phyloP scores from a whole-genome alignment of 2,113 vertebrate species.

The Leptosomus discolor region DNA sequence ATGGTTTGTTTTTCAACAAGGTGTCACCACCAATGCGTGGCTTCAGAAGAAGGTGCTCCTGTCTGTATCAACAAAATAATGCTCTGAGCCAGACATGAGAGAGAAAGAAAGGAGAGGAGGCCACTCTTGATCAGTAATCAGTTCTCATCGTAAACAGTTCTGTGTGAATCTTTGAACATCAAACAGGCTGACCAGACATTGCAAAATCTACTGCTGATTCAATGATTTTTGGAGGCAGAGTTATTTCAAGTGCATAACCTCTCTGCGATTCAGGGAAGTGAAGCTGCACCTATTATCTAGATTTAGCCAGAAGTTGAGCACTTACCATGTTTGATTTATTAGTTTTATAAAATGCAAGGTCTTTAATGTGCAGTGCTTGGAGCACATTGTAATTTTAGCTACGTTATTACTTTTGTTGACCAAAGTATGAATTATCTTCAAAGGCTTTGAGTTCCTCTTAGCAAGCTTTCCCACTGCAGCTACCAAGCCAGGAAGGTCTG shows the following conservation, averaged over 20 bases:
- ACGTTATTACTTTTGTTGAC: conserved; percentile 69
- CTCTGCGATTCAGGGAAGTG: background rate
- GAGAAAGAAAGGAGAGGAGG: background rate
- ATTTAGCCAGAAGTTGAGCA: conserved; percentile 30
- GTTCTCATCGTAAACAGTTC: background rate
- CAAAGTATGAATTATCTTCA: conserved; percentile 75
- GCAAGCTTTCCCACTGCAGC: conserved; percentile 53
- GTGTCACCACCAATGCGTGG: fast-evolving
- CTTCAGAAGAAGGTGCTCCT: background rate
- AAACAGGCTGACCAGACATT: background rate
- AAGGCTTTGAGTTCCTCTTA: conserved; percentile 65
- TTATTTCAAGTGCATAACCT: background rate
- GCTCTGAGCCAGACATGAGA: background rate
- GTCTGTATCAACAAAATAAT: background rate
- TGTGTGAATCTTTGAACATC: background rate
- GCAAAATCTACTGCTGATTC: background rate
- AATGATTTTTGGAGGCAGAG: background rate
- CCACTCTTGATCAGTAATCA: background rate
- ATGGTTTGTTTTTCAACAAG: background rate
- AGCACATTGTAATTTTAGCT: conserved; percentile 62
- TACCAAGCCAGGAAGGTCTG: conserved; percentile 41
- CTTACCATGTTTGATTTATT: conserved; percentile 68
- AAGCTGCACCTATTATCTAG: conserved; percentile 28
- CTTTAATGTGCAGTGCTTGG: conserved; percentile 71
- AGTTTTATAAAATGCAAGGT: conserved; percentile 65